Base-by-base conservation (phyloP, 2,797 vertebrate species). In the Poeciliopsis turneri region DNA sequence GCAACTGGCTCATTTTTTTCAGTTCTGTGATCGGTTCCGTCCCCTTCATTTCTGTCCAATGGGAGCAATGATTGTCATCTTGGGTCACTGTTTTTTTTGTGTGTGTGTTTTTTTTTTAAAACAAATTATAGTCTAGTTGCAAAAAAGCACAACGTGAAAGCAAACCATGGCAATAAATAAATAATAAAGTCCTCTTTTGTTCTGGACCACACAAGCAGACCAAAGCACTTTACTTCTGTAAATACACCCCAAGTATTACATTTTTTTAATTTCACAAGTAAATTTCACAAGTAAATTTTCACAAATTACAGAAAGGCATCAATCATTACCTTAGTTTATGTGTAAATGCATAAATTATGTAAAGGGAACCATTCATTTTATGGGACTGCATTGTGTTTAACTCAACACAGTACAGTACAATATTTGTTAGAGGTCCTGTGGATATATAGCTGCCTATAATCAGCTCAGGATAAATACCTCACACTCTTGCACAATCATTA, bases 401-500 rank as follows among this genome's bases (percentile, higher is more conserved):
- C 61, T 23, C 20, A 75, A 47, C 3, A 55, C 10, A n/a, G 7
- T 15, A 41, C 33, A 33, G 28, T 72, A 23, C 28, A 49, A 28
- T 49, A 72, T 47, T 47, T 46, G 7, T 28, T 43, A 64, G 45
- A 45, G 7, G 10, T 66, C 23, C 20, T 11, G 57, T 59, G 23
- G 53, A 18, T 41, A 23, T 23, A 11, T 7, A 47, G 25, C 51
- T 39, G 41, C 25, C 41, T 33, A 66, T 70, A 25, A 86, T 45
- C 75, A 23, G 18, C 57, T 46, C 15, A 68, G 71, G 59, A 89
- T 68, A 79, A 75, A 84, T 74, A 46, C 43, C 16, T 79, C 76
- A 25, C 53, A 36, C n/a, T 69, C 66, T 82, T 25, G 78, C 51
- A 51, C 73, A 76, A 46, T 76, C 51, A 80, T 82, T 36, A 89